phyloP scores from a whole-genome alignment of 2,113 vertebrate species.

The zebrafish (Danio rerio) region DNA sequence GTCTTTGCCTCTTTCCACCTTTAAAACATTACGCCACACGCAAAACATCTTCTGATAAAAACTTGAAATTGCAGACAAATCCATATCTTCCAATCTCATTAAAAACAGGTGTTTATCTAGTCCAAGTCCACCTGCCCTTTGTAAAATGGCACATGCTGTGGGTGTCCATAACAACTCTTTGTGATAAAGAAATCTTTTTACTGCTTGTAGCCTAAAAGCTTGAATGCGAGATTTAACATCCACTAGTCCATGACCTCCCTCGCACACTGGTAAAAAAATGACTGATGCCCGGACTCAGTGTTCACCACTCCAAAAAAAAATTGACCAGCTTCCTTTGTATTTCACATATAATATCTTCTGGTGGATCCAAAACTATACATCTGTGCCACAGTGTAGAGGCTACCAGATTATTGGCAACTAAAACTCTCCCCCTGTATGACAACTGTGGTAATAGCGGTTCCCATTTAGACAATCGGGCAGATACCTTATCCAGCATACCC shows the following conservation, averaged over 20 bases:
- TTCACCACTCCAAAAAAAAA: not conserved
- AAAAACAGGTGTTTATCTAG: not conserved
- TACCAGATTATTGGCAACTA: too few species aligned
- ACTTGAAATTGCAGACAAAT: too few species aligned
- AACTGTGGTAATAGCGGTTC: not conserved
- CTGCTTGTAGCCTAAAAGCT: not conserved
- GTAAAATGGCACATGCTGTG: not conserved
- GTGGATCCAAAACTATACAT: not conserved
- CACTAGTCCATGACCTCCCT: not conserved
- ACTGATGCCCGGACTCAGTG: not conserved
- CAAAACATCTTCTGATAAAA: too few species aligned
- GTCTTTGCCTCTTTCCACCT: not conserved
- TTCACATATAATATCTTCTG: not conserved
- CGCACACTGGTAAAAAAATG: not conserved
- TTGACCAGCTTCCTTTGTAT: not conserved
- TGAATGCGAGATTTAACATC: not conserved
- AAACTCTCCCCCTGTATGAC: not conserved
- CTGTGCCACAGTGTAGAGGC: not conserved
- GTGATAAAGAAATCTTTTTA: not conserved
- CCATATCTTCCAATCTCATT: too few species aligned
- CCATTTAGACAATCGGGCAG: not conserved
- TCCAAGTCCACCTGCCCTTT: not conserved
- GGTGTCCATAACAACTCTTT: not conserved
- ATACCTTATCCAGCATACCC: not conserved
- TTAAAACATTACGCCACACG: not conserved